Percentiles rank a stretch among this genome's conserved stretches.
Evolutionary conservation across 1,140 invertebrate species (phyloP).

Genomic region (Eubasilissa regina): DNA sequence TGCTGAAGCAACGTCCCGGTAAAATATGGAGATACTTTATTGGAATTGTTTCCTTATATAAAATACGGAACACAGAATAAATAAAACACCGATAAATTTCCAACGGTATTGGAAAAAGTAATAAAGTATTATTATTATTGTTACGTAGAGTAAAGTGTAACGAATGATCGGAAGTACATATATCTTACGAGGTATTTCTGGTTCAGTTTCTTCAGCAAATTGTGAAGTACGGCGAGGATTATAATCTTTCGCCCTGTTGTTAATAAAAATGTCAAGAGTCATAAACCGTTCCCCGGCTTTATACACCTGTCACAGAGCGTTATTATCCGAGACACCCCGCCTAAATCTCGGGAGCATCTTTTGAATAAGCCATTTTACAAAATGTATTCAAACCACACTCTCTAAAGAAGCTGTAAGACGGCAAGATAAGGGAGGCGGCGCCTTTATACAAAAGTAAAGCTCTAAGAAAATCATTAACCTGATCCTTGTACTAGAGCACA

Average conservation of each 20-base stretch:
- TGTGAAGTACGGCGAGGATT: background rate
- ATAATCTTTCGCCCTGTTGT: slow-evolving; percentile 3
- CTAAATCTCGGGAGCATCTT: slow-evolving; percentile 54
- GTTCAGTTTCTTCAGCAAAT: no score
- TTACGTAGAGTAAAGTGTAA: no score
- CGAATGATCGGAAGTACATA: no score
- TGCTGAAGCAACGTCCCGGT: background rate
- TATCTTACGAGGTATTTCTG: no score
- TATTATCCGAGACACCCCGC: slow-evolving; percentile 45
- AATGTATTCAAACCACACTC: slow-evolving; percentile 60
- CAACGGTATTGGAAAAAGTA: no score
- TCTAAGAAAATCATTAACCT: slow-evolving; percentile 60
- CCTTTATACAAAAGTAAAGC: slow-evolving; percentile 51
- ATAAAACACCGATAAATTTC: no score
- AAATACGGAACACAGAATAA: no score
- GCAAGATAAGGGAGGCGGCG: slow-evolving; percentile 50
- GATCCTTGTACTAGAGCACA: slow-evolving; percentile 59
- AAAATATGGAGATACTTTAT: background rate
- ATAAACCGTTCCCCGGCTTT: slow-evolving; percentile 35
- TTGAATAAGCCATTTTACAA: slow-evolving; percentile 60
- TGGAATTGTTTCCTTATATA: background rate
- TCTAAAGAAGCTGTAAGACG: slow-evolving; percentile 55
- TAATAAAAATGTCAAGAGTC: slow-evolving; percentile 39
- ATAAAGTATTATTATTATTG: background rate
- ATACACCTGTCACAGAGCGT: slow-evolving; percentile 31